phyloP scores from a whole-genome alignment of 2,113 vertebrate genomes.

The Terrapene triunguis region DNA sequence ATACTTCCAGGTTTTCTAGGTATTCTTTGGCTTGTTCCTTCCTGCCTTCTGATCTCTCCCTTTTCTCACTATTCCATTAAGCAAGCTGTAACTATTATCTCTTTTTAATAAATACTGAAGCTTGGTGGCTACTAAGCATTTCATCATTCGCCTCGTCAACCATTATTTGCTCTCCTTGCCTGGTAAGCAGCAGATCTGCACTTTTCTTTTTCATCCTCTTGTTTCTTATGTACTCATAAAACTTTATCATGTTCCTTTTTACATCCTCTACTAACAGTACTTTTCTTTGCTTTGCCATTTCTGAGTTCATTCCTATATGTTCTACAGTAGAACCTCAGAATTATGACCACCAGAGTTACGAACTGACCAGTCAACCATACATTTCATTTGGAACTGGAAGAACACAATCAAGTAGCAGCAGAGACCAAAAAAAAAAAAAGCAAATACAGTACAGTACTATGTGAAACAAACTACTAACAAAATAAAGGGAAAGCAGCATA shows the following conservation, averaged over 20 bases:
- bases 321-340: background rate
- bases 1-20: background rate
- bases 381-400: too few relatives aligned
- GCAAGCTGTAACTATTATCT: conserved; percentile 42
- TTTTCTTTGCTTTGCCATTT: background rate
- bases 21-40: background rate
- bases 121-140: conserved; percentile 1
- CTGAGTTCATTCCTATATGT: background rate
- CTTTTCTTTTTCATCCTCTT: conserved; percentile 20
- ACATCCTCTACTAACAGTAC: background rate
- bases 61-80: conserved; percentile 49
- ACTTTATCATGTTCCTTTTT: background rate
- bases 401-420: too few relatives aligned
- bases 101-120: conserved; percentile 41
- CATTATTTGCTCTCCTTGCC: conserved; percentile 55
- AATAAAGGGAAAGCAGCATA: too few relatives aligned
- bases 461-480: too few relatives aligned
- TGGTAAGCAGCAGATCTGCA: background rate
- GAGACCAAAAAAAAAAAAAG: too few relatives aligned
- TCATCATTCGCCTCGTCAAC: conserved; percentile 33
- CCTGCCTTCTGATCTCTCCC: background rate
- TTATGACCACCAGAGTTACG: too few relatives aligned
- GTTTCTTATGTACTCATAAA: conserved; percentile 7
- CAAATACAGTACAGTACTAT: too few relatives aligned
- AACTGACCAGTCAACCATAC: too few relatives aligned